These are phyloP conservation scores for Cenopis cana DNA, from an alignment of 2,888 invertebrate species.

Conservation along the genomic window DNA sequence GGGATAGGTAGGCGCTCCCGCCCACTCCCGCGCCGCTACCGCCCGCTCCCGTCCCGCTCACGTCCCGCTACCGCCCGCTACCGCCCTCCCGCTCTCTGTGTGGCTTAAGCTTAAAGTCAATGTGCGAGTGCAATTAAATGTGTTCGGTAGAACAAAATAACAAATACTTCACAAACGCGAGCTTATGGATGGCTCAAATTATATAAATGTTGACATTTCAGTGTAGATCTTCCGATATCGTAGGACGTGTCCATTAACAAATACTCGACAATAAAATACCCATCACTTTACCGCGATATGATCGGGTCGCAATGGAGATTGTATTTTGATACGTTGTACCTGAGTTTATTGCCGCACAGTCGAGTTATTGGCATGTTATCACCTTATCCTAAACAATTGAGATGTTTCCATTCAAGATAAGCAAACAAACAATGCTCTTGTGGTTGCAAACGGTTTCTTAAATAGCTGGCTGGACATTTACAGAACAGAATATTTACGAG, in stretches of 20 bases:
- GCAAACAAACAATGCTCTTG: constrained; percentile 17
- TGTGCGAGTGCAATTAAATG: background rate
- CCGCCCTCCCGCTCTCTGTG: too few relatives aligned
- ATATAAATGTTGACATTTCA: constrained; percentile 11
- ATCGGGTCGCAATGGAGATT: constrained; percentile 18
- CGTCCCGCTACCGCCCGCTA: too few relatives aligned
- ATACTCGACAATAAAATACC: constrained; percentile 28
- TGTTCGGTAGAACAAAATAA: background rate
- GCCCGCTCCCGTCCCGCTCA: too few relatives aligned
- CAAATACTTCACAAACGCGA: background rate
- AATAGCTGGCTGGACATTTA: background rate
- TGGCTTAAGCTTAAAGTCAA: too few relatives aligned
- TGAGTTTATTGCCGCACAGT: constrained; percentile 32
- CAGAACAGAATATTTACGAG: background rate
- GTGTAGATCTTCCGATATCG: constrained; percentile 4
- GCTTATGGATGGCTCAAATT: background rate
- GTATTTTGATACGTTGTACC: constrained; percentile 32
- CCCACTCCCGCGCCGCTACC: too few relatives aligned
- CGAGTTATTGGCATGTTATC: constrained; percentile 39
- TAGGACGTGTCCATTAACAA: constrained; percentile 19
- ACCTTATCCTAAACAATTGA: constrained; percentile 39
- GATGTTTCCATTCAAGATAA: constrained; percentile 38
- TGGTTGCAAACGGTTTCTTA: background rate
- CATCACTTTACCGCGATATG: constrained; percentile 18
- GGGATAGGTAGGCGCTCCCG: too few relatives aligned